These are phyloP conservation scores for Torymus aiolomorphi DNA, from an alignment of 2,888 invertebrate genomes.

Conservation along the genomic window DNA sequence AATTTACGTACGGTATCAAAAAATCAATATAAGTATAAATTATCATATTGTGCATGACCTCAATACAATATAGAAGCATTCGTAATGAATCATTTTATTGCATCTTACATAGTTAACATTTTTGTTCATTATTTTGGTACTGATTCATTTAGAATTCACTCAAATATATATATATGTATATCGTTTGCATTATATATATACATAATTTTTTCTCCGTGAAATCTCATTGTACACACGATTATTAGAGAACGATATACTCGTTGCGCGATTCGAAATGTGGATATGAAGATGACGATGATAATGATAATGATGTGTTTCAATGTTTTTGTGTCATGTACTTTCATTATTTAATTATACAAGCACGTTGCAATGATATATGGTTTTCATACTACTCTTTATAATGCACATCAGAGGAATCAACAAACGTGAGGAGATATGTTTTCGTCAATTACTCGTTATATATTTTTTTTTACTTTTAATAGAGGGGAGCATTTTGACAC, in stretches of 20 bases:
- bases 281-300: conserved; percentile 11
- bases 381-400: conserved; percentile 31
- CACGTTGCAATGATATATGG: conserved; percentile 44
- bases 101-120: neutral
- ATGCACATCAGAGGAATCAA: conserved; percentile 54
- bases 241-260: conserved; percentile 33
- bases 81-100: neutral
- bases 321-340: conserved; percentile 43
- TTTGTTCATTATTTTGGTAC: too few species aligned
- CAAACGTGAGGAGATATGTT: conserved; percentile 53
- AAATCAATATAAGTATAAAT: too few species aligned
- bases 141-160: too few species aligned
- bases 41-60: too few species aligned
- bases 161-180: neutral
- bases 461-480: conserved; percentile 17
- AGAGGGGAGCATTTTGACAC: conserved; percentile 43
- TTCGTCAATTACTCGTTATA: conserved; percentile 19
- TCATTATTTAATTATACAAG: conserved; percentile 47
- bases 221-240: conserved; percentile 18
- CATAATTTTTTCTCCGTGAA: conserved; percentile 11
- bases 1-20: too few species aligned
- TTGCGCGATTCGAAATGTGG: conserved; percentile 31
- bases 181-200: neutral
- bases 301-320: conserved; percentile 35
- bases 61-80: neutral